Evolutionary conservation across 2,113 vertebrate genomes (phyloP).

Genomic region (Poeciliopsis prolifica): DNA sequence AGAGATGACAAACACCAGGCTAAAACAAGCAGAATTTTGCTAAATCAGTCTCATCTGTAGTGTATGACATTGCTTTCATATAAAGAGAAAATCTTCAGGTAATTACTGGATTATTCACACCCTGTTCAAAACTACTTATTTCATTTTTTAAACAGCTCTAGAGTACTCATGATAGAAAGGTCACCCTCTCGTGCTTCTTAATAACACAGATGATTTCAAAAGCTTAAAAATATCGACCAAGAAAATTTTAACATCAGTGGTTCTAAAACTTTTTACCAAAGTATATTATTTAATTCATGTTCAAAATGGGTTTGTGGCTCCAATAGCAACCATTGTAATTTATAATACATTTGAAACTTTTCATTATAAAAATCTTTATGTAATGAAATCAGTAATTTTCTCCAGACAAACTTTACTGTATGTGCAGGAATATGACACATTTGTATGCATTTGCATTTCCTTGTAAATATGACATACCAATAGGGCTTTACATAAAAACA

Average conservation of each 20-base stretch:
- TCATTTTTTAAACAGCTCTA: neutral
- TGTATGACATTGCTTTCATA: too few relatives aligned
- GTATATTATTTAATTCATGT: too few relatives aligned
- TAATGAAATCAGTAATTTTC: neutral
- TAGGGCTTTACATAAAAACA: too few relatives aligned
- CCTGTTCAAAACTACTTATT: neutral
- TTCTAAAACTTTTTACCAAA: neutral
- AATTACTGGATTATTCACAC: too few relatives aligned
- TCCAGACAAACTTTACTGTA: neutral
- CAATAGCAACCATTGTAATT: neutral
- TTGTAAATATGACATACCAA: too few relatives aligned
- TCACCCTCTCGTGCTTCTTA: neutral
- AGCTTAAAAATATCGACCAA: neutral
- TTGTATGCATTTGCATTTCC: too few relatives aligned
- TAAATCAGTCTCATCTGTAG: too few relatives aligned
- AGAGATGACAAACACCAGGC: too few relatives aligned
- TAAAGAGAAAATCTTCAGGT: too few relatives aligned
- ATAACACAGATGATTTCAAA: too few relatives aligned
- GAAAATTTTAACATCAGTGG: neutral
- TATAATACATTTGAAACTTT: conserved; percentile 28
- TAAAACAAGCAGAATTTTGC: too few relatives aligned
- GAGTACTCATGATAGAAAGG: neutral
- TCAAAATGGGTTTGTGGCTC: neutral
- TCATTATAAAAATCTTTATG: conserved; percentile 1
- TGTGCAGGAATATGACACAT: neutral